Percentiles rank a stretch among this genome's conserved stretches.
These are phyloP conservation scores for Xenops minutus DNA, from an alignment of 2,797 vertebrate genomes.

Conservation along the genomic window DNA sequence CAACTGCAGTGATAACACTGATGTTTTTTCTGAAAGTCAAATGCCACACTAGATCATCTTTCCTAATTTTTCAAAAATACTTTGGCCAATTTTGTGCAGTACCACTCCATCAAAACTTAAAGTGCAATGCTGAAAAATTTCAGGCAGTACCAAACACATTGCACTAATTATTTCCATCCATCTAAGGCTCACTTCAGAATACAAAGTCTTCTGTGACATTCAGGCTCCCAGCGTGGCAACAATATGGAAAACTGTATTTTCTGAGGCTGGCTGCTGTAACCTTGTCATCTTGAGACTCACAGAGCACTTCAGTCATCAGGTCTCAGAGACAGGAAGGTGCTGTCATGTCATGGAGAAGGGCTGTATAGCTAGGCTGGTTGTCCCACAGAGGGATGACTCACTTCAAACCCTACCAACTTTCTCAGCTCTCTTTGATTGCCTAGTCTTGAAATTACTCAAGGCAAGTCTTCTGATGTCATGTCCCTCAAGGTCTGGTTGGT, in stretches of 20 bases:
- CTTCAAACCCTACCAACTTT: neutral
- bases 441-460: neutral
- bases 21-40: neutral
- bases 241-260: neutral
- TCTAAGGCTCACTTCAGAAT: neutral
- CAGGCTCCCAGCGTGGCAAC: neutral
- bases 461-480: neutral
- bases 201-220: neutral
- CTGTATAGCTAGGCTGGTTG: neutral
- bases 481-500: neutral
- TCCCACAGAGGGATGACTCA: neutral
- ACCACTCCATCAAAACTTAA: neutral
- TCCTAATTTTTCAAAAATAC: neutral
- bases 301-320: accelerated
- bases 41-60: neutral
- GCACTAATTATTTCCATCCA: neutral
- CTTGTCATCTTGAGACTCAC: neutral
- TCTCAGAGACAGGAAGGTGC: neutral
- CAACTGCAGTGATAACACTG: neutral
- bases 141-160: neutral
- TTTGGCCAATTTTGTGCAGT: neutral
- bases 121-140: neutral
- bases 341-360: neutral
- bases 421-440: neutral
- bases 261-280: neutral